Evolutionary conservation across 2,113 vertebrate species (phyloP), one percentile per base, ranked within the genome.

Genomic region (Scatophagus argus): DNA sequence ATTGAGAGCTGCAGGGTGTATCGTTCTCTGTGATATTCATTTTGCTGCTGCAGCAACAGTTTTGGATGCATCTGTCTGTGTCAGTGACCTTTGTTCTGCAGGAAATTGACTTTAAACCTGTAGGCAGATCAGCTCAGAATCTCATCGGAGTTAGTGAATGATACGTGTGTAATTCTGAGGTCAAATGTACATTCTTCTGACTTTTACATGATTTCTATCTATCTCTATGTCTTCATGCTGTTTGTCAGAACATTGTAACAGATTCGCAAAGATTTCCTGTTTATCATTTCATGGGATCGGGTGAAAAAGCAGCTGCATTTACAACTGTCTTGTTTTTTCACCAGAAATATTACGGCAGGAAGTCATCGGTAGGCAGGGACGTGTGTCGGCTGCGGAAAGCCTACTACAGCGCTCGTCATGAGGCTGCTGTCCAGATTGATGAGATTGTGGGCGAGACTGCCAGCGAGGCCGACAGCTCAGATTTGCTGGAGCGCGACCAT

Each of bases 391-490:
- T 99, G 7, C 93, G 97, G 43, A 99, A 99, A 68, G 97, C 97
- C 0, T 99, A 99, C 85, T 99, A 98, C 76, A 97, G 86, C 0
- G 98, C 98, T 0, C 96, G 98, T 2, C 96, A 99, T 0, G 98
- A 99, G 92, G 97, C 98, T 0, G 90, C 97, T 0, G 96, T 98
- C 2, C 98, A 99, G 78, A 99, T 99, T 2, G 98, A 99, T 19
- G 98, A 99, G 92, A 99, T 99, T 2, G 96, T 99, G 78, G 98
- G 98, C 0, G 98, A 99, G 87, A 99, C 98, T 0, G 97, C 94
- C 0, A 99, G 98, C 8, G 98, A 99, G 74, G 98, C 98, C 0
- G 98, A 99, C 96, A 97, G 98, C 96, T 99, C 97, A 0, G 98
- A 99, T 0, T 99, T 97, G 0, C 87, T 94, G 70, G 95, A 95